A percentile compares a stretch with the other conserved stretches of the same genome.
phyloP scores from a whole-genome alignment of 2,113 vertebrate species.

The Ictalurus furcatus region DNA sequence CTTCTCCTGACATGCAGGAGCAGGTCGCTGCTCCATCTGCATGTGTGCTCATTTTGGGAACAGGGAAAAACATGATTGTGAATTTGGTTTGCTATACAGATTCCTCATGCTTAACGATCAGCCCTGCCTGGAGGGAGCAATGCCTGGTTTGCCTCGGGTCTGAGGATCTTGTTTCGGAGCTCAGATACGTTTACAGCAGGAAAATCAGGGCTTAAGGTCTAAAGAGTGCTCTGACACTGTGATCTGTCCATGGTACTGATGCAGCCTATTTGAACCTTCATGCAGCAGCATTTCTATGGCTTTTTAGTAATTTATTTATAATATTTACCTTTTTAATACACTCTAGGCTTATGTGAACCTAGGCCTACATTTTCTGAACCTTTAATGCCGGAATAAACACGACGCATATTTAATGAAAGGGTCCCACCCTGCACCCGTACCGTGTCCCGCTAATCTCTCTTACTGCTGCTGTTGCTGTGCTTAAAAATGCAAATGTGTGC shows the following conservation, averaged over 20 bases:
- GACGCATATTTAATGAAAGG: constrained; percentile 51
- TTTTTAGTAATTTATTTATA: background rate
- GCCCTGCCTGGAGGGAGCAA: background rate
- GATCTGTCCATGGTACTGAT: constrained; percentile 77
- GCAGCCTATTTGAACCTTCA: background rate
- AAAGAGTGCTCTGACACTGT: background rate
- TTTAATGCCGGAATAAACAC: constrained; percentile 25
- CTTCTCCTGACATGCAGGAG: background rate
- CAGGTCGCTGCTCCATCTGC: background rate
- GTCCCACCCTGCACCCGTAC: constrained; percentile 11
- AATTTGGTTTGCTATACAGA: background rate
- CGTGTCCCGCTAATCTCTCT: constrained; percentile 49
- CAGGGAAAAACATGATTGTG: background rate
- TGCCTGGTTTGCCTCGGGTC: background rate
- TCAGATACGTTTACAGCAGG: background rate
- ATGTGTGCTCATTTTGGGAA: background rate
- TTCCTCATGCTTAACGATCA: background rate
- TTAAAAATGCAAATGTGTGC: constrained; percentile 60
- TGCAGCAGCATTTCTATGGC: too few species aligned
- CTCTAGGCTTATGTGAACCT: background rate
- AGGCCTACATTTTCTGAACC: constrained; percentile 5
- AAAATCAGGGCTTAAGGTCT: background rate
- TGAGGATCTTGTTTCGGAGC: background rate
- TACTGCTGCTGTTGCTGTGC: constrained; percentile 30
- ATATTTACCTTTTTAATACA: background rate